phyloP scores from a whole-genome alignment of 2,113 vertebrate species.

The Rhinoderma darwinii region DNA sequence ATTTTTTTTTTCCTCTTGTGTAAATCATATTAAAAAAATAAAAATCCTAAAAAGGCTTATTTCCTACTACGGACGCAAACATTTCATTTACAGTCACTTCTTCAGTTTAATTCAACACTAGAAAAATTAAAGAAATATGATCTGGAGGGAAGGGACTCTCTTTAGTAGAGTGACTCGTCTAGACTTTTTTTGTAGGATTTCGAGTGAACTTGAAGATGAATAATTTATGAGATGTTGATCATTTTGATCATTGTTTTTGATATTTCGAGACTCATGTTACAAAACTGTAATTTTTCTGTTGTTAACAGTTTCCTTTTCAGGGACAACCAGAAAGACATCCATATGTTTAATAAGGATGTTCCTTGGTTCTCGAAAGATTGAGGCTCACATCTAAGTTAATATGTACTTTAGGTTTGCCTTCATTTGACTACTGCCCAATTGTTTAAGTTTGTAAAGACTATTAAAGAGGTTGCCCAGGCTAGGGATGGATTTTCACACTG shows the following conservation, averaged over 20 bases:
- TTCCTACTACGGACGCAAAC: conserved; percentile 4
- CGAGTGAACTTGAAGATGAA: not conserved
- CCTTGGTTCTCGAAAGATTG: no score
- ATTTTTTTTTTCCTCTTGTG: conserved; percentile 11
- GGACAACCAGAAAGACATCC: not conserved
- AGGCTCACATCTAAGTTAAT: no score
- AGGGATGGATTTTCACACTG: no score
- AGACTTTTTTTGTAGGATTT: not conserved
- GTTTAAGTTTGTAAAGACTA: no score
- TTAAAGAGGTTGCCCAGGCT: no score
- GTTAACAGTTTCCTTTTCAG: not conserved
- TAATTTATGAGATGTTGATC: not conserved
- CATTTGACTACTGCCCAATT: no score
- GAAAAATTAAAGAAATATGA: not conserved
- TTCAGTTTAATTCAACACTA: not conserved
- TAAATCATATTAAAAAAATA: conserved; percentile 46
- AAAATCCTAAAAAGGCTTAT: conserved; percentile 30
- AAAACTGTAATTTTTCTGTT: not conserved
- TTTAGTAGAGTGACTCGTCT: not conserved
- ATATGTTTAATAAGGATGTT: not conserved
- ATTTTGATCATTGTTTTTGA: not conserved
- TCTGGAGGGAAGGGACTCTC: not conserved
- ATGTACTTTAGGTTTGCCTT: no score
- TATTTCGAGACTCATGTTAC: not conserved
- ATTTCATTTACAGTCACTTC: conserved; percentile 8